Evolutionary conservation across 35 echinoderm and acorn worm genomes (phyloP), one percentile per base, ranked within the genome.

Genomic region (Acanthaster planci): DNA sequence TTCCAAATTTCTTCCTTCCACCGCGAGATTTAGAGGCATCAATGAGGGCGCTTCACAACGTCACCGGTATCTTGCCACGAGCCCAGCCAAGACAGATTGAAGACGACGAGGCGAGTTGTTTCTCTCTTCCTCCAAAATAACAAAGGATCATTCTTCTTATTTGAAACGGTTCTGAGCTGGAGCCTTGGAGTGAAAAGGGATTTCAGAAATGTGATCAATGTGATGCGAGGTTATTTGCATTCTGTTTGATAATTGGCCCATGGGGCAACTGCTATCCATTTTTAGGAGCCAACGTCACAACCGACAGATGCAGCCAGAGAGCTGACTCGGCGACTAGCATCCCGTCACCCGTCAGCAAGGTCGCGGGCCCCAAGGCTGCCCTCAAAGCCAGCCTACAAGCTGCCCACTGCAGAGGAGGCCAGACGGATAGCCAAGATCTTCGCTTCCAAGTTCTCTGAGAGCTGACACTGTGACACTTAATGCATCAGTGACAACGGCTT

Each of bases 341-440:
- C 67, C 21, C n/a, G 67, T 52, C 44, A 36, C 77, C 23, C 0
- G 30, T 72, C 64, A 72, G 15, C n/a, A 1, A 67, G 60, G 32
- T 23, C 60, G 1, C 16, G 75, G 84, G 40, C 39, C 8, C 7
- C 67, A 3, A 37, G 53, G 38, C 64, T 29, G 29, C 0, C 76
- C 34, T 76, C 40, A 27, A 92, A 81, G 19, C 78, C 37, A 35
- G 47, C 86, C 18, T 55, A 32, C 35, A 93, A 86, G 39, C 88
- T 80, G 56, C 88, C 95, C 8, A 93, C 92, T 31, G 91, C 95
- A 30, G 91, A 93, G 47, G 87, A 93, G 82, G 91, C 95, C n/a
- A 98, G 93, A 47, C 87, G 95, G 38, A 98, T 98, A n/a, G 95
- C 95, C 12, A 98, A 89, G 55, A 98, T 98, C 18, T 91, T 98